A percentile compares a stretch with the other conserved stretches of the same genome.
These are phyloP conservation scores for Drosophila repleta DNA, from an alignment of 1,140 invertebrate species.

Conservation along the genomic window DNA sequence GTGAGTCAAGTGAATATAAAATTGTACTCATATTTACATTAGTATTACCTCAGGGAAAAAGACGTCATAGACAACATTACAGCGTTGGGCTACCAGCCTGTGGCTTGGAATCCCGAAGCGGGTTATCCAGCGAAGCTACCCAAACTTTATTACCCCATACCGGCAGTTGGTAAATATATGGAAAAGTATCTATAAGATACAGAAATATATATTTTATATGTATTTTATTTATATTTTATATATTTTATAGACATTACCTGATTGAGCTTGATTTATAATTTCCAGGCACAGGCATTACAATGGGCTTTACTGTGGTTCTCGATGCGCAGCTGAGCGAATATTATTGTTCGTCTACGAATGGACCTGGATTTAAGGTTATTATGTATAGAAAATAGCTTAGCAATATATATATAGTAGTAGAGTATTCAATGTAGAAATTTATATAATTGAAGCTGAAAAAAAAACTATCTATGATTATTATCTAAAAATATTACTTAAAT, in stretches of 20 bases:
- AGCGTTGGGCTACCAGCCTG: conserved; percentile 61
- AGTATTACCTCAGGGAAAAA: conserved; percentile 1
- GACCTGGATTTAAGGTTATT: conserved; percentile 90
- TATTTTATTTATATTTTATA: too few relatives aligned
- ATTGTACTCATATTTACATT: neutral
- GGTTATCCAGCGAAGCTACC: conserved; percentile 86
- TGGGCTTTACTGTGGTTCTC: conserved; percentile 88
- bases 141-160: conserved; percentile 86
- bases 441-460: too few relatives aligned
- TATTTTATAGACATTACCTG: too few relatives aligned
- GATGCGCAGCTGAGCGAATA: conserved; percentile 90
- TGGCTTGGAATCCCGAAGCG: conserved; percentile 90
- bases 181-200: too few relatives aligned
- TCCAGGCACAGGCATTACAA: conserved; percentile 87
- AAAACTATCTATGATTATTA: too few relatives aligned
- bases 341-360: conserved; percentile 90
- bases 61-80: conserved; percentile 34
- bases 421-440: too few relatives aligned
- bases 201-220: too few relatives aligned
- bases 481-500: too few relatives aligned
- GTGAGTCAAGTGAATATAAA: conserved; percentile 31
- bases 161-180: conserved; percentile 83
- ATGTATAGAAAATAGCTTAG: too few relatives aligned
- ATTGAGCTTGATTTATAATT: neutral
- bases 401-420: too few relatives aligned